These are phyloP conservation scores for Pionites leucogaster DNA, from an alignment of 2,113 vertebrate species.

Conservation along the genomic window DNA sequence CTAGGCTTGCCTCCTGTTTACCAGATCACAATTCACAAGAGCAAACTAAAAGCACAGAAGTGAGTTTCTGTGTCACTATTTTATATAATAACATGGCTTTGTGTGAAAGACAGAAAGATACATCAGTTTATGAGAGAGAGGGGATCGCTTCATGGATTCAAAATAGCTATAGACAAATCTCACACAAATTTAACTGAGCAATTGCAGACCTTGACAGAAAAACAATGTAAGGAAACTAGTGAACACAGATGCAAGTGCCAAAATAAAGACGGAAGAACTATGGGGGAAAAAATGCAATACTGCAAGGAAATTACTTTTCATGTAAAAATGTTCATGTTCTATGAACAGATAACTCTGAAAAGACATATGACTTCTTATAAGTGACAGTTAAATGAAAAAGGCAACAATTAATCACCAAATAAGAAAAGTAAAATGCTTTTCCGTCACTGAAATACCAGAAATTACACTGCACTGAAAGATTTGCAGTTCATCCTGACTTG, in stretches of 20 bases:
- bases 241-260: conserved; percentile 28
- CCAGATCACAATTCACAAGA: background rate
- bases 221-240: conserved; percentile 64
- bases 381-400: conserved; percentile 29
- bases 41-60: background rate
- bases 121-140: background rate
- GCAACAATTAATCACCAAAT: conserved; percentile 20
- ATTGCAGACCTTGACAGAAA: conserved; percentile 32
- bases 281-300: background rate
- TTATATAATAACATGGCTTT: background rate
- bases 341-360: conserved; percentile 38
- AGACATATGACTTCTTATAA: background rate
- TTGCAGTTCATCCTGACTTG: background rate
- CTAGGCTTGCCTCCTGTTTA: background rate
- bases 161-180: background rate
- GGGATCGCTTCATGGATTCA: background rate
- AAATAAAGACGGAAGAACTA: conserved; percentile 57
- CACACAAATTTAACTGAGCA: conserved; percentile 13
- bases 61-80: background rate
- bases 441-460: background rate
- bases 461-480: background rate
- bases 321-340: conserved; percentile 45
- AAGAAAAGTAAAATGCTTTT: background rate
- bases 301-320: conserved; percentile 58
- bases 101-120: background rate